Evolutionary conservation across 2,113 vertebrate species (phyloP), one percentile per base, ranked within the genome.

Genomic region (Typhlomys cinereus): DNA sequence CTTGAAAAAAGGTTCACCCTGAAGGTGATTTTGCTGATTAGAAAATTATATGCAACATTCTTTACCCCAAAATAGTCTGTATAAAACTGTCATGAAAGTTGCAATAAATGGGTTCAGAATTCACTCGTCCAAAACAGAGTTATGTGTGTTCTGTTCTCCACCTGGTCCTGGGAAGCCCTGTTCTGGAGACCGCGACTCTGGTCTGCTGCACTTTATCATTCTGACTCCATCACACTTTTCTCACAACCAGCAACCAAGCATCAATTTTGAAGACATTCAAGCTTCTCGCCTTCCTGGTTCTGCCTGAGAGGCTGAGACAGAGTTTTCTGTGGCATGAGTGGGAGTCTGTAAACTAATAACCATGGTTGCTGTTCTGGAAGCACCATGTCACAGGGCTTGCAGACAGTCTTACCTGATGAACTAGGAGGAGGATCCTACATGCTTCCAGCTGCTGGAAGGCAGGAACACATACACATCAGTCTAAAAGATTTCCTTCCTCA

Each of bases 401-500:
- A 13, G 29, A 64, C 41, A 0, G 0, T 1, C 10, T 50, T 15
- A n/a, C 13, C 8, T 79, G 4, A 20, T 21, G 4, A 34, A 69
- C 46, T 9, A 17, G 1, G 11, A 4, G 36, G 67, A 7, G 39
- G 67, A 17, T 4, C 7, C 1, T 1, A 2, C 4, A 0, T 1
- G 31, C 0, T 8, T 52, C 31, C 12, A 2, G 0, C 31, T 1
- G 0, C 7, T 21, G 41, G 1, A 10, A 75, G 17, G 10, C 27
- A 62, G 7, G 39, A 7, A 5, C 36, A 7, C 21, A 34, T 36
- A 0, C 2, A 17, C 14, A 41, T 23, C 11, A 4, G 1, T 70
- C 1, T 23, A 50, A 69, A 92, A 78, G 34, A 13, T 74, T 81
- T 57, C 10, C 25, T 46, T 61, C 3, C 31, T 81, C 62, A 48